phyloP scores from a whole-genome alignment of 2,888 invertebrate genomes.

The Coleophora flavipennella region DNA sequence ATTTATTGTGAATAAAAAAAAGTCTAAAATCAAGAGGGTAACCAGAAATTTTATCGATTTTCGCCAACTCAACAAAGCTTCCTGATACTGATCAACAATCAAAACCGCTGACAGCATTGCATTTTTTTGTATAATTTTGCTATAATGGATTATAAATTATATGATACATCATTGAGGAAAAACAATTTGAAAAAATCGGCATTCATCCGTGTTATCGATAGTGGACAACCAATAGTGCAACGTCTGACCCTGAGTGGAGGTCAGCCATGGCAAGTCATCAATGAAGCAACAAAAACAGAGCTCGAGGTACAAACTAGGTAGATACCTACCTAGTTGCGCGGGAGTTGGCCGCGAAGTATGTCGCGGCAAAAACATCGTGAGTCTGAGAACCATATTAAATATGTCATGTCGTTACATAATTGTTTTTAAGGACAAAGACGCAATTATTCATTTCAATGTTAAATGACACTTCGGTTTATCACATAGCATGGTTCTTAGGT shows the following conservation, averaged over 20 bases:
- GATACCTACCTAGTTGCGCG: neutral
- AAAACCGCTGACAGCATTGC: conserved; percentile 39
- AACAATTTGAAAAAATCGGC: conserved; percentile 23
- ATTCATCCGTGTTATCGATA: conserved; percentile 31
- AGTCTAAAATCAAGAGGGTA: no score
- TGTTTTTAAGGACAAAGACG: no score
- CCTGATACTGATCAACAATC: conserved; percentile 55
- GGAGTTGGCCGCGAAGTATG: neutral
- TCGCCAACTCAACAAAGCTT: conserved; percentile 23
- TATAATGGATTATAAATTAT: conserved; percentile 33
- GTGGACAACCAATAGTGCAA: conserved; percentile 25
- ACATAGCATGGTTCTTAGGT: no score
- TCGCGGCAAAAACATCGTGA: conserved; percentile 5
- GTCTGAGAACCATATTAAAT: neutral
- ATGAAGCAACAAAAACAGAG: conserved; percentile 16
- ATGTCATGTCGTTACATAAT: no score
- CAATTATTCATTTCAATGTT: no score
- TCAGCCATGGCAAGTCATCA: conserved; percentile 16
- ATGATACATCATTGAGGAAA: conserved; percentile 32
- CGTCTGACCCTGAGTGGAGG: conserved; percentile 35
- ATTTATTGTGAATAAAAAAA: no score
- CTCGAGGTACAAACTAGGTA: neutral
- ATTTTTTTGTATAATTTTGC: conserved; percentile 36
- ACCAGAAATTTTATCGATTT: no score
- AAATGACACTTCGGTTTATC: no score